Conservation (phyloP, 2,888 invertebrate species). For the Athalia cordata region DNA sequence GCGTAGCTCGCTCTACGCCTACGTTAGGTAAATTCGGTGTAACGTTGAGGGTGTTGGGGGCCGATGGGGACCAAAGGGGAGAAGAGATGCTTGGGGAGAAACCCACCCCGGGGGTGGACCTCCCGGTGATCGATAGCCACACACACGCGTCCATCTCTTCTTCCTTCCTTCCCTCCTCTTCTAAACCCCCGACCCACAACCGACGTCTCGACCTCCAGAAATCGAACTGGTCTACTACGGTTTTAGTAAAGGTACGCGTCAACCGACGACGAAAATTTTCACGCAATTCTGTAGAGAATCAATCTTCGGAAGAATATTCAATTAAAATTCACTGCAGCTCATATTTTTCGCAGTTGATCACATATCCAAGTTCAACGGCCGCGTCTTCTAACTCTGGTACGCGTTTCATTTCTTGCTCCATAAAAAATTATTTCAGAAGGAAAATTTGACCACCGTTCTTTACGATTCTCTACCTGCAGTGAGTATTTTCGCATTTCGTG, state of each 20-base stretch:
- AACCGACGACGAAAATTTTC: slow-evolving; percentile 40
- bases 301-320: slow-evolving; percentile 41
- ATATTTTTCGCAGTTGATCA: too few relatives aligned
- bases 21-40: slow-evolving; percentile 71
- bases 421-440: too few relatives aligned
- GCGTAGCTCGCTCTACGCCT: slow-evolving; percentile 57
- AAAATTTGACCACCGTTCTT: too few relatives aligned
- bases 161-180: slow-evolving; percentile 45
- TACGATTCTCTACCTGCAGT: too few relatives aligned
- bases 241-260: slow-evolving; percentile 8
- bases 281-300: slow-evolving; percentile 46
- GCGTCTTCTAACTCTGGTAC: too few relatives aligned
- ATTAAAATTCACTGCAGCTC: too few relatives aligned
- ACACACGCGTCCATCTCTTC: slow-evolving; percentile 46
- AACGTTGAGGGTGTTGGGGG: slow-evolving; percentile 58
- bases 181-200: slow-evolving; percentile 14
- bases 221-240: slow-evolving; percentile 42
- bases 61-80: slow-evolving; percentile 57
- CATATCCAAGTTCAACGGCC: too few relatives aligned
- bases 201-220: slow-evolving; percentile 43
- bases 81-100: slow-evolving; percentile 54
- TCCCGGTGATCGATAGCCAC: slow-evolving; percentile 65
- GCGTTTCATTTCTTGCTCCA: too few relatives aligned
- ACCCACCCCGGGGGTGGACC: slow-evolving; percentile 63
- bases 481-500: too few relatives aligned